These are phyloP conservation scores for Eristalis tenax DNA, from an alignment of 2,888 invertebrate species.

Conservation along the genomic window DNA sequence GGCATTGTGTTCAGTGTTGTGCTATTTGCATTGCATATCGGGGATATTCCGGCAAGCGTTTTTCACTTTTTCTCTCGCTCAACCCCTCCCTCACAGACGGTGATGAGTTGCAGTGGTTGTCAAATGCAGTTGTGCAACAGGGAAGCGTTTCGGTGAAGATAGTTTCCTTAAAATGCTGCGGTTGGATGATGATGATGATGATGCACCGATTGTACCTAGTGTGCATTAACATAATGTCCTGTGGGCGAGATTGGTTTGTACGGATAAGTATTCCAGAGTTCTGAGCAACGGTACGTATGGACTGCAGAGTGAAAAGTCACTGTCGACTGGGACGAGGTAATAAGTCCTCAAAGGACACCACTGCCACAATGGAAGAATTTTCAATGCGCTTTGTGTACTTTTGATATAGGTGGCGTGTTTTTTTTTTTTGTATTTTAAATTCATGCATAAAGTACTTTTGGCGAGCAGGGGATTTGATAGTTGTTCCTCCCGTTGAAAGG, in stretches of 20 bases:
- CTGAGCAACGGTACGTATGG: background rate
- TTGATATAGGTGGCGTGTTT: background rate
- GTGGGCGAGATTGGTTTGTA: slow-evolving; percentile 51
- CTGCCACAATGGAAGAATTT: background rate
- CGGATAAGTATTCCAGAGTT: background rate
- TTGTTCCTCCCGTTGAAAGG: background rate
- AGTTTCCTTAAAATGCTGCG: slow-evolving; percentile 43
- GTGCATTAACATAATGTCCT: slow-evolving; percentile 58
- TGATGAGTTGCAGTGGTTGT: slow-evolving; percentile 40
- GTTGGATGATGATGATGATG: slow-evolving; percentile 30
- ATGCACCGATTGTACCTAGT: slow-evolving; percentile 20
- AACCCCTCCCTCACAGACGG: background rate
- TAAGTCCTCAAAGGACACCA: background rate
- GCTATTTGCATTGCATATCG: slow-evolving; percentile 70
- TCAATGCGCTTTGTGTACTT: background rate
- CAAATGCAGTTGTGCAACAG: slow-evolving; percentile 53
- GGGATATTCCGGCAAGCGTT: slow-evolving; percentile 63
- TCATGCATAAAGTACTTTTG: background rate
- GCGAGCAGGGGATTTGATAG: background rate
- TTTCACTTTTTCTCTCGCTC: slow-evolving; percentile 29
- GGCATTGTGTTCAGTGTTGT: slow-evolving; percentile 39
- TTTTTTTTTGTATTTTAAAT: background rate
- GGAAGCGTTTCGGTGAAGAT: slow-evolving; percentile 53
- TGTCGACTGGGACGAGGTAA: background rate
- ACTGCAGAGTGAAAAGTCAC: background rate